Percentiles rank a stretch among this genome's conserved stretches.
Conservation (phyloP, 2,888 invertebrate genomes). For the Drosophila sordidapex region DNA sequence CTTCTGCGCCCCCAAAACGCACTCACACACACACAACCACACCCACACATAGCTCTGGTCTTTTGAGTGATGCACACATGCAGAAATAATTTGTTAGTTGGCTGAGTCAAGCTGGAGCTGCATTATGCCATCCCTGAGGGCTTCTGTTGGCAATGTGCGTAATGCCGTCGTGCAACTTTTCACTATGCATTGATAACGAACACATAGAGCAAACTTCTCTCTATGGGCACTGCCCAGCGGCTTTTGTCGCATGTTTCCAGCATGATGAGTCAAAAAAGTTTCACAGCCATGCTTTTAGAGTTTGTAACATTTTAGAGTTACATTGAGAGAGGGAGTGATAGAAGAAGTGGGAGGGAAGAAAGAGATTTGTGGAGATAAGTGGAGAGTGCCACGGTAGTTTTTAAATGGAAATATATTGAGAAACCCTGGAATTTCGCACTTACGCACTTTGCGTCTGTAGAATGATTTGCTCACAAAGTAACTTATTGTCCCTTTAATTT, state of each 20-base stretch:
- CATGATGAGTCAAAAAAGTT: constrained; percentile 75
- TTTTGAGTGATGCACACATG: constrained; percentile 79
- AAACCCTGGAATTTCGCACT: constrained; percentile 33
- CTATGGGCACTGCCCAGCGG: constrained; percentile 62
- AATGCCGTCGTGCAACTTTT: constrained; percentile 54
- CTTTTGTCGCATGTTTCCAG: constrained; percentile 74
- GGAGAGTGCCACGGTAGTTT: not conserved
- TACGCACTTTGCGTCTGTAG: not conserved
- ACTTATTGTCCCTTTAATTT: not conserved
- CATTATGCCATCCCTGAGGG: constrained; percentile 51
- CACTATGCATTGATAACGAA: constrained; percentile 56
- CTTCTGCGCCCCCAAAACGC: constrained; percentile 53
- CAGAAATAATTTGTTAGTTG: constrained; percentile 80
- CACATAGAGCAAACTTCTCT: constrained; percentile 25
- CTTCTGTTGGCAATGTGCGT: constrained; percentile 68
- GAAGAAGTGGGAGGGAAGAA: not conserved
- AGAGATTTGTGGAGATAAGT: not conserved
- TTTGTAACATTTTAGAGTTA: constrained; percentile 51
- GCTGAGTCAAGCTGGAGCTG: constrained; percentile 42
- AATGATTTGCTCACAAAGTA: not conserved
- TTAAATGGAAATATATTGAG: constrained; percentile 2
- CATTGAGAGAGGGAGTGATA: constrained; percentile 12
- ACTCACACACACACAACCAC: constrained; percentile 11
- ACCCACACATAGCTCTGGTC: constrained; percentile 42
- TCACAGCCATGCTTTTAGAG: constrained; percentile 60